Base-by-base conservation (phyloP, 2,113 vertebrate genomes). In the Speoplatyrhinus poulsoni region DNA sequence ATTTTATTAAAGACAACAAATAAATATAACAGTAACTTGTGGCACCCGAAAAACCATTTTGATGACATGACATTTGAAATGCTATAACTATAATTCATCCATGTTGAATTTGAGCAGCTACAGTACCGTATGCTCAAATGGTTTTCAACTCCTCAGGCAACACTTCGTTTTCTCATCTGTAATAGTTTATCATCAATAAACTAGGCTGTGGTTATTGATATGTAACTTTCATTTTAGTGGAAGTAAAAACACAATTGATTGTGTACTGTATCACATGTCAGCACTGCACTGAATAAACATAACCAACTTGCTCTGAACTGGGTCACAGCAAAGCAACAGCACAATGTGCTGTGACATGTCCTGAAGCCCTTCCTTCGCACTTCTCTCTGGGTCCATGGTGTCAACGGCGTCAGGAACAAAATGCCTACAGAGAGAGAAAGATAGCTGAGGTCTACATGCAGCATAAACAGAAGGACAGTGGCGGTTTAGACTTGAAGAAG, bases 311-410 rank as follows among this genome's bases (percentile, higher is more conserved):
- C 91, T 89, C 85, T 88, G 88, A 75, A 49, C 90, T 92, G 90
- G 85, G 85, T 93, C 92, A 91, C 81, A 52, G 85, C 85, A 92
- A 92, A 94, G 93, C 93, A 92, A 91, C 81, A 54, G 85, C 85
- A 92, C 91, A 94, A 93, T 92, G 85, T 94, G 92, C 93, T 95
- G 93, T 96, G 95, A 96, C 94, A 95, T 93, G 93, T 94, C 93
- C 92, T 89, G 92, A 95, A 94, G 94, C 94, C 94, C 92, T 94
- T 94, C 91, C 95, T 96, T 95, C 95, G 90, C 95, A 95, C 94
- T 92, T 95, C 73, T 94, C 91, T 90, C 90, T 94, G 92, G 92
- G 92, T 91, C 87, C 89, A 90, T 90, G 92, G 95, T 95, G 95
- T 94, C 94, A 97, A 97, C 94, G 94, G 93, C 88, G 92, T 92